Percentiles rank a stretch among this genome's conserved stretches.
phyloP scores from a whole-genome alignment of 2,797 vertebrate species.

The Sebastes itinus region DNA sequence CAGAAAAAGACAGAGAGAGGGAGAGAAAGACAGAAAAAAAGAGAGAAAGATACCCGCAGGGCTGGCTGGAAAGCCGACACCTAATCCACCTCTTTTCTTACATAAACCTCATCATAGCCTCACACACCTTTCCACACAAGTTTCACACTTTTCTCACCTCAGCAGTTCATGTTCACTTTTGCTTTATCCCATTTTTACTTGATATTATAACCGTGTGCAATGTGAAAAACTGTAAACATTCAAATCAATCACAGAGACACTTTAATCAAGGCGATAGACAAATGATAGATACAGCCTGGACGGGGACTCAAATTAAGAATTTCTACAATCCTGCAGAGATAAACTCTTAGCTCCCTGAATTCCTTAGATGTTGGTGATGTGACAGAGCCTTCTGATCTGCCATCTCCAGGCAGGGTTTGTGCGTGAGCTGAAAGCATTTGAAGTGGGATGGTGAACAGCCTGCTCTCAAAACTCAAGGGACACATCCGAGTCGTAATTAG shows the following conservation, averaged over 20 bases:
- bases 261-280: not conserved
- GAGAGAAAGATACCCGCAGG: conserved; percentile 30
- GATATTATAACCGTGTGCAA: not conserved
- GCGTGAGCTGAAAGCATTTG: conserved; percentile 51
- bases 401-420: conserved; percentile 35
- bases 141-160: conserved; percentile 9
- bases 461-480: conserved; percentile 58
- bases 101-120: conserved; percentile 1
- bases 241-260: not conserved
- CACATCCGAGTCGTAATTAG: conserved; percentile 53
- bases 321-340: conserved; percentile 14
- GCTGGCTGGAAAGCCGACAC: conserved; percentile 37
- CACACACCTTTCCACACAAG: conserved; percentile 6
- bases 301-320: conserved; percentile 4
- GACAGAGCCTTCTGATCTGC: conserved; percentile 52
- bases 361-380: conserved; percentile 44
- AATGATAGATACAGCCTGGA: not conserved
- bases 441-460: conserved; percentile 53
- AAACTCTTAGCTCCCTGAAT: conserved; percentile 23
- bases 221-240: not conserved
- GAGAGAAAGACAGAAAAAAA: not conserved
- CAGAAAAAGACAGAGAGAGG: not conserved
- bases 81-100: conserved; percentile 20
- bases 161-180: not conserved
- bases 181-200: not conserved